Evolutionary conservation across 1,140 invertebrate genomes (phyloP), one percentile per base, ranked within the genome.

Genomic region (Pissodes strobi): DNA sequence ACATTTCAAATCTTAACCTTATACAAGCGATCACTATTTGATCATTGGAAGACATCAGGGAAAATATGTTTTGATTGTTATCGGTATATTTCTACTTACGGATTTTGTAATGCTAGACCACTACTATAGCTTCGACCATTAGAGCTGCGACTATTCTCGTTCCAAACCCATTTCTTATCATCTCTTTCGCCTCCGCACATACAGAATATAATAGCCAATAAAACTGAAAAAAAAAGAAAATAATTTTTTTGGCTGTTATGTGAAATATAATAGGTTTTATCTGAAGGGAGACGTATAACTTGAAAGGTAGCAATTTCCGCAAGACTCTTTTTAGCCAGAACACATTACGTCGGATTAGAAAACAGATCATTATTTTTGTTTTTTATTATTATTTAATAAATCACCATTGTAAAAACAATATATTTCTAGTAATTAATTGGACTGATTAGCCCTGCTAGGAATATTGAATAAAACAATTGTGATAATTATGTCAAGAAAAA

Each of bases 151-250:
- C 65, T 60, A 55, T 69, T 71, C n/a, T 73, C 67, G 5, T 67
- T 61, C 80, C 79, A 81, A 0, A 78, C 72, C 80, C 80, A 81
- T 65, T 72, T 74, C 17, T 71, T 68, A 21, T 70, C 71, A 39
- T 69, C 69, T 51, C 57, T 65, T 41, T 57, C 56, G 21, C 46
- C 56, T 17, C 19, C 2, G 19, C 64, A 59, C 12, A 27, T 2
- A 18, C 18, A 8, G n/a, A 58, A 30, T 18, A 18, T 22, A 8
- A 30, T 30, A 21, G n/a, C 53, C 10, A 53, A 19, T 38, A 64
- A 21, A 0, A 49, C 62, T 64, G 22, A 15, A 64, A 64, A 37
- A 19, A 38, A 15, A 41, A 41, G 27, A 55, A 22, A 41, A 46
- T 12, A 46, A 21, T 46, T 21, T 19, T 21, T 17, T 39, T 17